Evolutionary conservation across 2,113 vertebrate genomes (phyloP), one percentile per base, ranked within the genome.

Genomic region (Acanthisitta chloris): DNA sequence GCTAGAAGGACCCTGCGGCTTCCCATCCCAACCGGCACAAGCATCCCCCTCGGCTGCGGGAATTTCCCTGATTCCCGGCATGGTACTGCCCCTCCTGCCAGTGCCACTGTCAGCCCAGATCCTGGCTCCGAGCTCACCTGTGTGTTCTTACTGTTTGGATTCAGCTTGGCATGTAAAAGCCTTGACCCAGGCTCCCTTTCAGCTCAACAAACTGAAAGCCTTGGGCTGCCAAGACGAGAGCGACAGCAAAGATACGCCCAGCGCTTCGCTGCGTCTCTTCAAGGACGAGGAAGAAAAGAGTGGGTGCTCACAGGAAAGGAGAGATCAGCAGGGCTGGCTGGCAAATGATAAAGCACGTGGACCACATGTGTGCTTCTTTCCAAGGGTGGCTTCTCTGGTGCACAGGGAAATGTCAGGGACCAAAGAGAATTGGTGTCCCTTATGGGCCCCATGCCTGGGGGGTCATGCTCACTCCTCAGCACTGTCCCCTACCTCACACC

Each of bases 61-160:
- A 0, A 0, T 42, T 57, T 31, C 42, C 40, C 62, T 12, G 23
- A 12, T 43, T 26, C 54, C 33, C 0, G 1, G 13, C 10, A 1
- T 0, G 5, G 26, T 38, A 8, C 26, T 65, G 80, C 25, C 20
- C 36, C 55, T 81, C 48, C 85, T 69, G 77, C 14, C 28, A 5
- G 33, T 20, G 78, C 21, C 42, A 3, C 49, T 17, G 42, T 1
- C 70, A 46, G 74, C 48, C 43, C 49, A 61, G 5, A 29, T 18
- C 42, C 67, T 13, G 40, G 46, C 69, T 74, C 69, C 38, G 65
- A 69, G 77, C 77, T 73, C 76, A 29, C n/a, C 51, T 10, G 10
- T 0, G 0, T 24, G 59, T 23, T 70, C 19, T 19, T 11, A 11
- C 58, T 40, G 34, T 67, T 64, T 26, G 61, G 73, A 79, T 58